Conservation (phyloP, 2,888 invertebrate genomes). For the Monochamus alternatus region DNA sequence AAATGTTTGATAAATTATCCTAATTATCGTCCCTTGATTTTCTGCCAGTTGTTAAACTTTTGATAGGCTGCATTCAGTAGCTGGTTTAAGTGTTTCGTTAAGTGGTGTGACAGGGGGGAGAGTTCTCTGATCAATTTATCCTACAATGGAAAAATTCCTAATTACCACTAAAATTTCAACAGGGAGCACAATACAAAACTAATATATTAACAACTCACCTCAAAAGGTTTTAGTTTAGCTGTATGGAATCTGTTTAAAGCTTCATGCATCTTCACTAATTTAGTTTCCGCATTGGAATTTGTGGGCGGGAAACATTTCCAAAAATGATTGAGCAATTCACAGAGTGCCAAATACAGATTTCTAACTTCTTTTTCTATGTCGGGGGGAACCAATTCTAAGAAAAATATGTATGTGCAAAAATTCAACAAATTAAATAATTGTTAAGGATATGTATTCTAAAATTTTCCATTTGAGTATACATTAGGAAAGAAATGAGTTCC, state of each 20-base stretch:
- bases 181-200: too few species aligned
- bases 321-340: slow-evolving; percentile 93
- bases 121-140: slow-evolving; percentile 87
- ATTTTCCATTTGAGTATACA: too few species aligned
- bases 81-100: slow-evolving; percentile 90
- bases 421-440: neutral
- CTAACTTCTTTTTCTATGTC: slow-evolving; percentile 89
- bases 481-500: too few species aligned
- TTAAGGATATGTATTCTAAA: too few species aligned
- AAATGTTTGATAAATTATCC: neutral
- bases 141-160: slow-evolving; percentile 70
- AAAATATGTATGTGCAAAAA: slow-evolving; percentile 4
- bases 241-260: slow-evolving; percentile 91
- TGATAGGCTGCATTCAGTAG: slow-evolving; percentile 88
- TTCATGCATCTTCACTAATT: slow-evolving; percentile 90
- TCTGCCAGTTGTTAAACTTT: slow-evolving; percentile 90
- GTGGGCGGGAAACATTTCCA: slow-evolving; percentile 95
- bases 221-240: slow-evolving; percentile 88
- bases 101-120: slow-evolving; percentile 84
- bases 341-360: slow-evolving; percentile 87
- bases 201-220: slow-evolving; percentile 72
- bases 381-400: slow-evolving; percentile 85
- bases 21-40: slow-evolving; percentile 66
- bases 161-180: neutral
- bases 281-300: slow-evolving; percentile 82